phyloP scores from a whole-genome alignment of 2,888 invertebrate genomes.

The Dynastes maya region DNA sequence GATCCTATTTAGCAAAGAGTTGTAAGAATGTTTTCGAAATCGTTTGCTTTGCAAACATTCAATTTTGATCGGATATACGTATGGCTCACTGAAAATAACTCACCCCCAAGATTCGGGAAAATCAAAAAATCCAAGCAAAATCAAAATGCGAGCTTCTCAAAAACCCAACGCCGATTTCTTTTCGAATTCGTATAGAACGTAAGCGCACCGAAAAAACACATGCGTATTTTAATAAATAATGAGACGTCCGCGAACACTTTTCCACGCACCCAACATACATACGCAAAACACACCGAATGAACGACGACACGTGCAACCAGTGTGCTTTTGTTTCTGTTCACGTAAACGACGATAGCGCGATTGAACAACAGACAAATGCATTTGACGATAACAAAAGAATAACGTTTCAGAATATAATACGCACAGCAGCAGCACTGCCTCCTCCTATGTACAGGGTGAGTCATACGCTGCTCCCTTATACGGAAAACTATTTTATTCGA shows the following conservation, averaged over 20 bases:
- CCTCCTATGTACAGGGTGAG: not conserved
- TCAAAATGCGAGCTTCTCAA: not conserved
- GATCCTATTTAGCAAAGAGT: too few relatives aligned
- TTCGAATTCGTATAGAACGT: not conserved
- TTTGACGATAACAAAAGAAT: constrained; percentile 46
- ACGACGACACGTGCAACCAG: constrained; percentile 32
- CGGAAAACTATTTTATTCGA: constrained; percentile 2
- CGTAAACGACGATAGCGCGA: constrained; percentile 44
- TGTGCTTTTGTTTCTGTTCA: constrained; percentile 44
- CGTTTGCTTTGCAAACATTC: too few relatives aligned
- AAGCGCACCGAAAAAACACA: not conserved
- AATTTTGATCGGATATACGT: too few relatives aligned
- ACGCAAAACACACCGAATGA: constrained; percentile 38
- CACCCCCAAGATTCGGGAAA: not conserved
- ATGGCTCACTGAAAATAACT: constrained; percentile 1
- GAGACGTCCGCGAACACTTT: constrained; percentile 26
- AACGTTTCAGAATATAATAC: constrained; percentile 36
- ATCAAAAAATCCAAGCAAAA: not conserved
- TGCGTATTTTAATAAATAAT: not conserved
- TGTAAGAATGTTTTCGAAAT: too few relatives aligned
- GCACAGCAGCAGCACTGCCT: not conserved
- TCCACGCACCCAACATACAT: constrained; percentile 19
- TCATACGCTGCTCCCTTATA: constrained; percentile 2
- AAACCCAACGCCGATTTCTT: not conserved
- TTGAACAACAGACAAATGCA: constrained; percentile 43